Evolutionary conservation across 2,888 invertebrate species (phyloP), one percentile per base, ranked within the genome.

Genomic region (Chloromyia formosa): DNA sequence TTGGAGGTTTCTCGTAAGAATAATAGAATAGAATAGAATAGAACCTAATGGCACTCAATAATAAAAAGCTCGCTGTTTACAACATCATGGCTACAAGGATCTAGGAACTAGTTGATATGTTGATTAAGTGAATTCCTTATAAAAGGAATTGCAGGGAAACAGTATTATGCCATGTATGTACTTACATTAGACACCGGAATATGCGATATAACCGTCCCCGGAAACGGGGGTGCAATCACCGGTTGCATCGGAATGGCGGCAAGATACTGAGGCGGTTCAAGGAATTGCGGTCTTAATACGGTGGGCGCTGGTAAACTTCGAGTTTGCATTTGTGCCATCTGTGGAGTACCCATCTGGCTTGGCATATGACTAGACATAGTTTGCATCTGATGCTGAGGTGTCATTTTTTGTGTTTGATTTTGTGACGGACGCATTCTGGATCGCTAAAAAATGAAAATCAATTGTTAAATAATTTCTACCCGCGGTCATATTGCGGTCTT

Each of bases 221-320:
- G 81, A 80, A 88, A 89, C 18, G 83, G 82, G 3, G 85, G 83
- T 0, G 87, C 84, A 62, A 89, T 86, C 10, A 89, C 85, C 1
- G 89, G 88, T 78, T 89, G 90, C 77, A 90, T 84, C 35, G 89
- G 88, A 77, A 89, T 88, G 16, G 89, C 87, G 1, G 89, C 84
- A 49, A 89, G 83, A 79, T 88, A 90, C 79, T 89, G 89, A 0
- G 87, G 82, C 0, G 85, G 84, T 78, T 88, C 87, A 69, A 88
- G 78, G 75, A 86, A 87, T 3, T 84, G 82, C 40, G 84, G 80
- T 40, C 80, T 78, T 64, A 83, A 79, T 16, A 84, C 76, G 76
- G 83, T 1, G 82, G 76, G 60, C 78, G 69, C 54, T 20, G 27
- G 64, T 54, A 53, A 53, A 14, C 35, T n/a, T 1, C 58, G 40